Base-by-base conservation (phyloP, 2,797 vertebrate species). In the Sardinella longiceps region DNA sequence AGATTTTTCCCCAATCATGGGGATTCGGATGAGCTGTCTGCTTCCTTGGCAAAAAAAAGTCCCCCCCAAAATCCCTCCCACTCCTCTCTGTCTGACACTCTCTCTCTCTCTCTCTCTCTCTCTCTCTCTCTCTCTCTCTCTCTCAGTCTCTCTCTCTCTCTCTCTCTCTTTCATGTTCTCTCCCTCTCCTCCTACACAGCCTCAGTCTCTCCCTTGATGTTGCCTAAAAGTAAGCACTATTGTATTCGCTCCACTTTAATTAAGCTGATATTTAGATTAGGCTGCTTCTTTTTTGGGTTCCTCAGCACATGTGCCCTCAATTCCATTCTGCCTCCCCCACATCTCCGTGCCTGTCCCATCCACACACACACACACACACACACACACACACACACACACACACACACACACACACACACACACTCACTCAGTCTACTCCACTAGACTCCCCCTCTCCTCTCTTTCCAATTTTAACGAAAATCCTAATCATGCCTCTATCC, bases 391-490 rank as follows among this genome's bases (percentile, higher is more conserved):
- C 46, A 48, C 46, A 33, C 1, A 2, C 70, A 70, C n/a, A n/a
- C n/a, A n/a, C n/a, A n/a, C n/a, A n/a, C n/a, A 3, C 66, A 15
- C 66, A 15, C 30, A 0, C 18, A 1, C 66, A 12, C n/a, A 63
- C 9, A 14, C 25, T 12, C n/a, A 63, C 9, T 30, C 25, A 12
- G 60, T 30, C 2, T 12, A 50, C 3, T 50, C 48, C 12, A 15
- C 11, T 14, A 63, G 58, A 63, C 7, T 60, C 66, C 33, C 66
- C 83, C 33, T 46, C 85, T 88, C 90, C 84, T 87, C 83, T 56
- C 37, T 83, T 86, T 87, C 86, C 77, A 89, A 86, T 87, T 87
- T 89, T 83, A 88, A 88, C 83, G 84, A 87, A 86, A 90, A 88
- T 86, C 81, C 83, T 84, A 89, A 88, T 87, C 87, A 88, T 81